Base-by-base conservation (phyloP, 2,113 vertebrate genomes). In the Macquaria ambigua region DNA sequence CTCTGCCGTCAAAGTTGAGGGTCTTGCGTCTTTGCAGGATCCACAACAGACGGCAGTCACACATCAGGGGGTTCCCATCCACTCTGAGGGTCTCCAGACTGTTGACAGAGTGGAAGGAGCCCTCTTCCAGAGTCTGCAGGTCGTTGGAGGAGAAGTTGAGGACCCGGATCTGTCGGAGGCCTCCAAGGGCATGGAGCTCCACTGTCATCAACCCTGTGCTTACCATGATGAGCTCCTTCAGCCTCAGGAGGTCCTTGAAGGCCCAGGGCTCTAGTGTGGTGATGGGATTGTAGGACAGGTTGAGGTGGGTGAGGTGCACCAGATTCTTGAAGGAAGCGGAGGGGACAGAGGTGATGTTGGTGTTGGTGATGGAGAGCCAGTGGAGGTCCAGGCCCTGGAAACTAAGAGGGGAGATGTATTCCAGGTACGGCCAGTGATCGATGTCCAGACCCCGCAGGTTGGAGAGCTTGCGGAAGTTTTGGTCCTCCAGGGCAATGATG, bases 1-100 rank as follows among this genome's bases (percentile, higher is more conserved):
- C 97, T 74, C 97, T 96, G 84, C 97, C 97, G 18, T 99, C 98
- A 2, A 99, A 99, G 93, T 99, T 97, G 84, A 99, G 96, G 0
- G 97, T 98, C 93, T 97, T 98, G 34, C 98, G 95, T 8, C 97
- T 96, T 91, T 99, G 98, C 93, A 99, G 97, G 90, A 99, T 97
- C 98, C 98, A 99, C 73, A 99, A 96, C 74, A 99, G 96, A 78
- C 98, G 98, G 83, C 98, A 99, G 96, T 99, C 98, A 0, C 98
- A 99, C 91, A 97, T 95, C 89, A 99, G 94, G 3, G 98, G 98
- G 95, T 99, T 99, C 53, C 96, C 96, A 46, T 99, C 98, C 91
- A 99, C 96, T 20, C 98, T 95, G 84, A 99, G 94, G 0, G 98
- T 99, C 93, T 99, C 98, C 93, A 99, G 95, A 0, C 97, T 99